Base-by-base conservation (phyloP, 2,113 vertebrate species). In the Prionailurus viverrinus region DNA sequence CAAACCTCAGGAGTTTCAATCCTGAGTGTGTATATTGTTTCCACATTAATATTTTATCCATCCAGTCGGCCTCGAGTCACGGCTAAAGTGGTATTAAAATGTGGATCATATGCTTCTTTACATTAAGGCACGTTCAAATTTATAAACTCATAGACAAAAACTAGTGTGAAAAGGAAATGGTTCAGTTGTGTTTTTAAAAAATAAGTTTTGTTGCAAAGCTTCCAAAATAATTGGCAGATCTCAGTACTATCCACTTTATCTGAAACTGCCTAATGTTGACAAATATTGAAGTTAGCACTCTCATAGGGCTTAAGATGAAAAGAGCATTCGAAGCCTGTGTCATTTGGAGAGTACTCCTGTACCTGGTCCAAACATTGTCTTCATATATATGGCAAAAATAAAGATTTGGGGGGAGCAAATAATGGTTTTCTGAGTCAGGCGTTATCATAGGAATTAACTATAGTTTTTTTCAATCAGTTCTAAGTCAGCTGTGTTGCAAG, bases 31-130 rank as follows among this genome's bases (percentile, higher is more conserved):
- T 83, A 41, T 89, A 48, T 45, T 79, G 14, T 88, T 84, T 71
- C 48, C 48, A 87, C 58, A 53, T 82, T 84, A 96, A 94, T 74
- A 95, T 90, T 93, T 85, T 83, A 65, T 63, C 55, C 27, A 14
- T 81, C 61, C 73, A 73, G n/a, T 81, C 25, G 63, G 6, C 78
- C 27, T 63, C 45, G 79, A 36, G 4, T 91, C 10, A 3, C 33
- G 1, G 29, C 25, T 90, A 58, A 95, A 93, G 16, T 92, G 27
- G 2, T 74, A 88, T 66, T 97, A 73, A 90, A 84, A 92, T 92
- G 82, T 0, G 76, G 71, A 88, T 27, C 7, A 29, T 25, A 41
- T 81, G 23, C 12, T n/a, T 58, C 84, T 86, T 95, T 61, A 91
- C 27, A 29, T 78, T 48, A 92, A 84, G 14, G 65, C 45, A 12